Evolutionary conservation across 2,888 invertebrate genomes (phyloP), one percentile per base, ranked within the genome.

Genomic region (Chloroclystis v-ata): DNA sequence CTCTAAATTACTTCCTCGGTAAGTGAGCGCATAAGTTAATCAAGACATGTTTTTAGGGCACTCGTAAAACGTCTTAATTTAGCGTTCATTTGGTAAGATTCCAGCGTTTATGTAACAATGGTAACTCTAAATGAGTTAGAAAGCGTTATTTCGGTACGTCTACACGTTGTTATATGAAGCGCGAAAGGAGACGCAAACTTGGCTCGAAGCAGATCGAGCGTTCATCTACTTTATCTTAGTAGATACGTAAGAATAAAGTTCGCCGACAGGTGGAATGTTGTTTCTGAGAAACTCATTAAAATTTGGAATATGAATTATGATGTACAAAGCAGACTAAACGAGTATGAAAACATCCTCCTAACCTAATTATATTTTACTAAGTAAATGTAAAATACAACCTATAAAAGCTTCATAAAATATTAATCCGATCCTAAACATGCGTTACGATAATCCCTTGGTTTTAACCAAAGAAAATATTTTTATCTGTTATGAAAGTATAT

Each of bases 61-160:
- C 53, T 50, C 59, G 56, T 62, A 53, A 52, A 59, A 54, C 51
- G 56, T 59, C 56, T 57, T 51, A 57, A 61, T 59, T 61, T 46
- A 58, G 55, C 57, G 60, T 60, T 68, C 66, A 65, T 65, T 65
- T 60, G 60, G 63, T 60, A 57, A 64, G 60, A 72, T 65, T 66
- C 57, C 67, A 53, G 50, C 60, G 56, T 57, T 59, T 61, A 54
- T 59, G 60, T 67, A 63, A 67, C 62, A 56, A 60, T 56, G 60
- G 66, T 64, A 64, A 68, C 65, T 54, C 57, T 63, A 64, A 72
- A 74, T 69, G 68, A 70, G 72, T 70, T 65, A 69, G 66, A 64
- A 69, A 70, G 70, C 70, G 67, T 74, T 72, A 74, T 69, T 64
- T 49, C 61, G 65, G 65, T 65, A 67, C 65, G 65, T 64, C 64